Percentiles rank a stretch among this genome's conserved stretches.
phyloP scores from a whole-genome alignment of 2,888 invertebrate species.

The Priocnemis perturbator region DNA sequence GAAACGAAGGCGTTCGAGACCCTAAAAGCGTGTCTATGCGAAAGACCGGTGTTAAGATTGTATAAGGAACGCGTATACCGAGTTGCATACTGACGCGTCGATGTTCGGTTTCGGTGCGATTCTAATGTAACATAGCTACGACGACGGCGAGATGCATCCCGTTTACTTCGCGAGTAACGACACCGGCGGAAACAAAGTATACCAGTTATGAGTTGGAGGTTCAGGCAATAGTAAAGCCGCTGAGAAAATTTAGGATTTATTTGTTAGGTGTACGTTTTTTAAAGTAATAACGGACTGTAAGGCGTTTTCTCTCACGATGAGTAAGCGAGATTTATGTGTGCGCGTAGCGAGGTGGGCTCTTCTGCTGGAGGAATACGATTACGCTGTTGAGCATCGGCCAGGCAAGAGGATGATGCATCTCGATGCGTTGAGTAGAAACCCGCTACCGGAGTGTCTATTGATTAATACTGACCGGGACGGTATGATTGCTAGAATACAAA shows the following conservation, averaged over 20 bases:
- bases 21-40: background rate
- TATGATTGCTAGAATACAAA: background rate
- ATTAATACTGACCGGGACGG: conserved; percentile 7
- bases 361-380: conserved; percentile 4
- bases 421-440: conserved; percentile 10
- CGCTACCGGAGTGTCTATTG: background rate
- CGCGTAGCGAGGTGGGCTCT: too few relatives aligned
- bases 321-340: too few relatives aligned
- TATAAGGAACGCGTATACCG: background rate
- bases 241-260: conserved; percentile 7
- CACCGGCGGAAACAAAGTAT: background rate
- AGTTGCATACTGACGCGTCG: too few relatives aligned
- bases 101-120: too few relatives aligned
- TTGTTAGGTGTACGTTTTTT: conserved; percentile 1
- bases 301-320: too few relatives aligned
- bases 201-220: background rate
- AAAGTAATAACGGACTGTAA: conserved; percentile 9
- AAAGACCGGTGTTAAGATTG: background rate
- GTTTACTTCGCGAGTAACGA: background rate
- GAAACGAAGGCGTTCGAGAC: background rate
- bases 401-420: conserved; percentile 17
- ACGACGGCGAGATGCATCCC: background rate
- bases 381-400: too few relatives aligned
- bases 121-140: background rate
- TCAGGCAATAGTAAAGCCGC: background rate